These are phyloP conservation scores for Paralichthys olivaceus DNA, from an alignment of 2,113 vertebrate genomes.

Conservation along the genomic window DNA sequence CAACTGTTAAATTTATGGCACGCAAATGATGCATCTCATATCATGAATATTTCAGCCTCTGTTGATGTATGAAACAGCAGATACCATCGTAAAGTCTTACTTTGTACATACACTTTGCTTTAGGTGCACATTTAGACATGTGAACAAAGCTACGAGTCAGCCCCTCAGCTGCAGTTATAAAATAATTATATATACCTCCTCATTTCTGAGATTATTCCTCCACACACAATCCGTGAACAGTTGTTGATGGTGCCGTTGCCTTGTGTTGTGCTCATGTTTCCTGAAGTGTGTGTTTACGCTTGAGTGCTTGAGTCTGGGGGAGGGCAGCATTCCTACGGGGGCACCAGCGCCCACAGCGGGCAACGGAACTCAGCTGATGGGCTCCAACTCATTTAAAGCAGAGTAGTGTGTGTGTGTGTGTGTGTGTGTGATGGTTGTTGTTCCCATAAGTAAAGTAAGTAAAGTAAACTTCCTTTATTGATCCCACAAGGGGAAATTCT, in stretches of 20 bases:
- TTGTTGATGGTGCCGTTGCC: constrained; percentile 2
- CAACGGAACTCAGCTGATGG: constrained; percentile 8
- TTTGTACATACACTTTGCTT: no score
- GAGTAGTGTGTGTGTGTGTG: background rate
- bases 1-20: no score
- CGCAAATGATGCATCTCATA: no score
- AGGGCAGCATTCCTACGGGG: constrained; percentile 44
- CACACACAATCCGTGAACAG: background rate
- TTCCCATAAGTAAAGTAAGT: no score
- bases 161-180: background rate
- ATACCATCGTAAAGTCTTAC: no score
- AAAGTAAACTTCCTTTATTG: no score
- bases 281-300: constrained; percentile 22
- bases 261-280: constrained; percentile 22
- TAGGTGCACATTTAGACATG: no score
- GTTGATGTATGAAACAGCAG: no score
- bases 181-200: background rate
- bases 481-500: no score
- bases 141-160: no score
- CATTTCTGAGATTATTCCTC: background rate
- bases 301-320: background rate
- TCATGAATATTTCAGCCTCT: background rate
- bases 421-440: no score
- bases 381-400: constrained; percentile 3
- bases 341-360: constrained; percentile 28